A percentile compares a stretch with the other conserved stretches of the same genome.
These are phyloP conservation scores for Planiliza haematocheilus DNA, from an alignment of 2,113 vertebrate genomes.

Conservation along the genomic window DNA sequence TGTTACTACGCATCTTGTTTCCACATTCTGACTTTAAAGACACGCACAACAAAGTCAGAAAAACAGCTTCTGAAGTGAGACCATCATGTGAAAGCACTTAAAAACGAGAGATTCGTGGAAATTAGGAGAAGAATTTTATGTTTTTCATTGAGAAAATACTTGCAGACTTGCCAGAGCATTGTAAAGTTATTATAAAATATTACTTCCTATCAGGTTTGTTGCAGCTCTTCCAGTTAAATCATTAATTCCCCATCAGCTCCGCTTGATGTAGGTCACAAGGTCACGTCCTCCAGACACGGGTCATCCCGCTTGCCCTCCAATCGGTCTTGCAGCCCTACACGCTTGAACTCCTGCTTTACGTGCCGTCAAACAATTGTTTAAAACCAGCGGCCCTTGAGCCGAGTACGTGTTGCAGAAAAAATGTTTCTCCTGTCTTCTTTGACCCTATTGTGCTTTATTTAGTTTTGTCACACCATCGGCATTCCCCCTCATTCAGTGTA, in stretches of 20 bases:
- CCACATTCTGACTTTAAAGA: too few species aligned
- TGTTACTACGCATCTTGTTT: too few species aligned
- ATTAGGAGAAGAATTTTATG: too few species aligned
- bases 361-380: slow-evolving; percentile 15
- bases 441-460: slow-evolving; percentile 54
- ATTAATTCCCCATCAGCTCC: neutral
- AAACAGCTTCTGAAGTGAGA: too few species aligned
- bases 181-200: too few species aligned
- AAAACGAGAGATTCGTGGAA: too few species aligned
- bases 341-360: neutral
- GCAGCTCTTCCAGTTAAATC: neutral
- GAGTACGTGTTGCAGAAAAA: slow-evolving; percentile 9
- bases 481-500: slow-evolving; percentile 47
- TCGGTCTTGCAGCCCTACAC: neutral
- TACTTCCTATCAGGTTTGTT: too few species aligned
- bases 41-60: too few species aligned
- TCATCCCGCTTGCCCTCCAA: slow-evolving; percentile 14
- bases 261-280: slow-evolving; percentile 25
- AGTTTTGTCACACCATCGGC: slow-evolving; percentile 40
- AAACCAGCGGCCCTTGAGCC: slow-evolving; percentile 7
- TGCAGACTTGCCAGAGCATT: too few species aligned
- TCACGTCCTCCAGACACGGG: slow-evolving; percentile 1
- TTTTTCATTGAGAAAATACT: too few species aligned
- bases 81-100: too few species aligned
- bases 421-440: slow-evolving; percentile 28